phyloP scores from a whole-genome alignment of 2,888 invertebrate species.

The Lepidochitona cinerea region DNA sequence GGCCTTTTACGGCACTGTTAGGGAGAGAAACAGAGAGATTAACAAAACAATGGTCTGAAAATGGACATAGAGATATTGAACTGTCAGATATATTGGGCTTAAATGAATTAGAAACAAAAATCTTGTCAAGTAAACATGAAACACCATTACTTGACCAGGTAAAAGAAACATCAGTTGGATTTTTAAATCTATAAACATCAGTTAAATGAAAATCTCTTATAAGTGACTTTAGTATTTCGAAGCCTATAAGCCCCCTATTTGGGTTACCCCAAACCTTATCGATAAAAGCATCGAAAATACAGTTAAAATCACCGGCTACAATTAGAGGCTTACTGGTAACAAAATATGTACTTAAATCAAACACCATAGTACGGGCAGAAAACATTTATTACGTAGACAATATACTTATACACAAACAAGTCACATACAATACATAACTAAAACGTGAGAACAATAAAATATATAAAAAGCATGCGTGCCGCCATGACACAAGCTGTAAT shows the following conservation, averaged over 20 bases:
- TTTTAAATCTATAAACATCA: not conserved
- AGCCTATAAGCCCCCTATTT: not conserved
- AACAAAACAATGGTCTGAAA: slow-evolving; percentile 14
- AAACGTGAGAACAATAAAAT: too few species aligned
- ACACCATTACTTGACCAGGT: slow-evolving; percentile 2
- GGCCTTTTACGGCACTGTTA: not conserved
- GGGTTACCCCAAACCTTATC: slow-evolving; percentile 6
- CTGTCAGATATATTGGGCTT: not conserved
- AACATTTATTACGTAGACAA: too few species aligned
- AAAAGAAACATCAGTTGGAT: not conserved
- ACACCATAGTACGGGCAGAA: too few species aligned
- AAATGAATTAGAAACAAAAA: slow-evolving; percentile 5
- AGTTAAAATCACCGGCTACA: slow-evolving; percentile 13
- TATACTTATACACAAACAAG: too few species aligned
- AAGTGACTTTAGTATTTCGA: not conserved
- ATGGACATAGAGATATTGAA: not conserved
- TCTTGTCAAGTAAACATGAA: slow-evolving; percentile 4
- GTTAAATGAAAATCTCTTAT: not conserved
- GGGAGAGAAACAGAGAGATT: not conserved
- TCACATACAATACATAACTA: too few species aligned
- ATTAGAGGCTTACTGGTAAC: not conserved
- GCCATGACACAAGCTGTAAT: too few species aligned
- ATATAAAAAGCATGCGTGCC: too few species aligned
- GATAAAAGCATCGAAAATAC: not conserved
- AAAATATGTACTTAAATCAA: not conserved